Evolutionary conservation across 2,113 vertebrate genomes (phyloP), one percentile per base, ranked within the genome.

Genomic region (Copsychus sechellarum): DNA sequence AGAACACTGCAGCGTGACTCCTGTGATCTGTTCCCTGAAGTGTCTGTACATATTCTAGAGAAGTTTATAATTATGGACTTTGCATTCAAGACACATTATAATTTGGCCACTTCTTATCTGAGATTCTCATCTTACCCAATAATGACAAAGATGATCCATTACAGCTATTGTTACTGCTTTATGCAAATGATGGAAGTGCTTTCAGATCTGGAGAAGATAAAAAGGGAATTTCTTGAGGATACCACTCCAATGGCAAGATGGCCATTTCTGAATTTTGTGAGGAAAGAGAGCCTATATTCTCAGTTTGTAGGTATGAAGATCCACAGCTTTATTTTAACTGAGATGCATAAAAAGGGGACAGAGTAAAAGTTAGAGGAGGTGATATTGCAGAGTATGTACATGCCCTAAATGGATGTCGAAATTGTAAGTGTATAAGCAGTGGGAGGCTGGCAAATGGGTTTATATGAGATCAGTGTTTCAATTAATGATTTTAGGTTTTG

Each of bases 131-230:
- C 60, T 62, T 71, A 28, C 23, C 23, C 51, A 64, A 14, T 47
- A 67, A 74, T n/a, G 23, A 64, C 25, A 76, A 76, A 50, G 38
- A 47, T 29, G 9, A 72, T 47, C 47, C 53, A 17, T 54, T 58
- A 67, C 28, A 76, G 38, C 10, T 47, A 24, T 42, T 40, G 12
- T 15, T 57, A 31, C 24, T 56, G 70, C 77, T 34, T 90, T 28
- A 90, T 0, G 0, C 36, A 66, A 53, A 19, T 11, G 14, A 36
- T 47, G 36, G 26, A 43, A 73, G 2, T 36, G n/a, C 36, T 34
- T 87, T 78, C 64, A 48, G 28, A 78, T 36, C 13, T 58, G 28
- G 17, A 65, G 6, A 5, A 81, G n/a, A 31, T 43, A 73, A 86
- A 56, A 40, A 31, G 8, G 14, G 22, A 54, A 23, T 66, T 78